phyloP scores from a whole-genome alignment of 1,140 invertebrate species.

The Portunus trituberculatus region DNA sequence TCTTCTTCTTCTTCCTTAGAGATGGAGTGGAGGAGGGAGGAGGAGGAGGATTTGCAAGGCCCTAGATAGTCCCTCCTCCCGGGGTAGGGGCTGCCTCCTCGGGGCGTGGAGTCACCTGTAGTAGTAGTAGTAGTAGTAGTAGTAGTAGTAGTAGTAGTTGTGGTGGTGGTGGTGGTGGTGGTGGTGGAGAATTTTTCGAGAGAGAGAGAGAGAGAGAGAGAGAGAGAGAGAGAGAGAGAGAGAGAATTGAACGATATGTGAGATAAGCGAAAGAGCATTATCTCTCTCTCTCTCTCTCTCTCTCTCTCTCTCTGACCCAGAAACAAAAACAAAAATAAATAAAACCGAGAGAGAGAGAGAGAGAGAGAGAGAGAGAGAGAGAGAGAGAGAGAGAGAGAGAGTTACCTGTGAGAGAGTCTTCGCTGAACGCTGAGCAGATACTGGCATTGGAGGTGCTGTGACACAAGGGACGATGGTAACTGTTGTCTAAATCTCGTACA shows the following conservation, averaged over 20 bases:
- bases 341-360: slow-evolving; percentile 44
- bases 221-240: slow-evolving; percentile 43
- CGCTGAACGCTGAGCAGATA: slow-evolving; percentile 70
- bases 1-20: slow-evolving; percentile 68
- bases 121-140: not conserved
- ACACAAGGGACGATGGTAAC: slow-evolving; percentile 60
- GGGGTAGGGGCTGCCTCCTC: slow-evolving; percentile 69
- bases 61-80: slow-evolving; percentile 60
- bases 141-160: too few species aligned
- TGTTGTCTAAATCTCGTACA: slow-evolving; percentile 72
- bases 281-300: too few species aligned
- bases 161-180: too few species aligned
- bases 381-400: not conserved
- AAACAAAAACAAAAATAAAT: not conserved
- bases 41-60: slow-evolving; percentile 61
- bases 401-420: slow-evolving; percentile 72
- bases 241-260: too few species aligned
- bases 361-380: slow-evolving; percentile 3
- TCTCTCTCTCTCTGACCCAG: too few species aligned
- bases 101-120: slow-evolving; percentile 61
- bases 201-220: not conserved
- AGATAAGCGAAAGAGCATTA: too few species aligned
- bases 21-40: slow-evolving; percentile 63
- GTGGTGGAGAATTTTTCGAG: too few species aligned
- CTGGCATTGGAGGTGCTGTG: slow-evolving; percentile 66